phyloP scores from a whole-genome alignment of 53 echinoderm and acorn worm species.

The Holothuria leucospilota region DNA sequence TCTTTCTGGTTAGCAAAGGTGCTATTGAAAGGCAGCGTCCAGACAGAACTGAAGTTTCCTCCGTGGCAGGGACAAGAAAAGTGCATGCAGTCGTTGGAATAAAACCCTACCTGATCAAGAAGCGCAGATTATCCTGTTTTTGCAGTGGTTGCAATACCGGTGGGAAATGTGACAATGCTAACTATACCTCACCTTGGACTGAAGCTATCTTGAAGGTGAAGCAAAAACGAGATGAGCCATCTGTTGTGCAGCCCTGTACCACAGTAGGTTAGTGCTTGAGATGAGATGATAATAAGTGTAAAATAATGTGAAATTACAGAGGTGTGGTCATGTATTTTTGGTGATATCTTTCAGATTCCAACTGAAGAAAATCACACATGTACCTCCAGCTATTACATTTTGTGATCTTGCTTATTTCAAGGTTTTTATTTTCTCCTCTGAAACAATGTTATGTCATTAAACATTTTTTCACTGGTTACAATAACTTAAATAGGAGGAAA shows the following conservation, averaged over 20 bases:
- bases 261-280: too few species aligned
- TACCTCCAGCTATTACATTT: too few species aligned
- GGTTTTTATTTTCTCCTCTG: too few species aligned
- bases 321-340: too few species aligned
- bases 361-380: too few species aligned
- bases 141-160: neutral
- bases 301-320: too few species aligned
- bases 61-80: constrained; percentile 47
- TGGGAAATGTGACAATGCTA: constrained; percentile 6
- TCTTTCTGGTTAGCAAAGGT: constrained; percentile 37
- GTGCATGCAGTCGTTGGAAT: constrained; percentile 53
- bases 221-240: neutral
- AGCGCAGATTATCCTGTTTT: constrained; percentile 51
- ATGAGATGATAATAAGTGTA: too few species aligned
- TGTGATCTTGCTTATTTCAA: too few species aligned
- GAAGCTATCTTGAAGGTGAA: neutral
- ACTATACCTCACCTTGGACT: neutral
- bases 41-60: constrained; percentile 26
- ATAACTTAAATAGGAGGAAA: too few species aligned
- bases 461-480: too few species aligned
- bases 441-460: too few species aligned
- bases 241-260: neutral
- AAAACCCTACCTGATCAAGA: constrained; percentile 26
- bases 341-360: too few species aligned
- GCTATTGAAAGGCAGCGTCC: constrained; percentile 45